Percentiles rank a stretch among this genome's conserved stretches.
Evolutionary conservation across 30 jellyfish, hydroid and myxozoan species (phyloP).

Genomic region (Mastigias papua): DNA sequence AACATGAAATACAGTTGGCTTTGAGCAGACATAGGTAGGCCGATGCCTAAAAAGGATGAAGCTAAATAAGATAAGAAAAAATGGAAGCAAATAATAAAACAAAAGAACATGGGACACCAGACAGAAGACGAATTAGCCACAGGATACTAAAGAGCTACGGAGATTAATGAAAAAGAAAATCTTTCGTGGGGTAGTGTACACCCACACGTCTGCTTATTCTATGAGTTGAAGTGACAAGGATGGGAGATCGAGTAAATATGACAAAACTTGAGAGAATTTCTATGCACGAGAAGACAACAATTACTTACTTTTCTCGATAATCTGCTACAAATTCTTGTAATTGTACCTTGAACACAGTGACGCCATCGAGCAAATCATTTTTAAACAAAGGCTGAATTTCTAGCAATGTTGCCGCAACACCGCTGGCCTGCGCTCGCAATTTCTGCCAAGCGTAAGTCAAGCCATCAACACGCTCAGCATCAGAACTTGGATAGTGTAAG

Average conservation of each 20-base stretch:
- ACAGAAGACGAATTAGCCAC: neutral
- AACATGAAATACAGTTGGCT: no score
- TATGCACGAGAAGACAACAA: neutral
- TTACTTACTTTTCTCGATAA: slow-evolving; percentile 76
- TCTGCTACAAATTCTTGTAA: slow-evolving; percentile 68
- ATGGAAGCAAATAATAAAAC: neutral
- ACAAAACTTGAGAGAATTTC: neutral
- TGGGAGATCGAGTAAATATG: no score
- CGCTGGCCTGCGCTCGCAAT: slow-evolving; percentile 68
- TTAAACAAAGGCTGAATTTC: slow-evolving; percentile 91
- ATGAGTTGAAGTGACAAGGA: no score
- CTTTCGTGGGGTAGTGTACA: no score
- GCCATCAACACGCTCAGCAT: slow-evolving; percentile 87
- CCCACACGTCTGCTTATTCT: no score
- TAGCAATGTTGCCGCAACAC: slow-evolving; percentile 78
- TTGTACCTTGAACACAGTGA: slow-evolving; percentile 68
- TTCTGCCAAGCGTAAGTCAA: slow-evolving; percentile 91
- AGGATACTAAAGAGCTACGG: no score
- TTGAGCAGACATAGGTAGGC: no score
- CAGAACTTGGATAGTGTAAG: slow-evolving; percentile 79
- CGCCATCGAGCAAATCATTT: slow-evolving; percentile 79
- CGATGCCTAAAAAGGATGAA: no score
- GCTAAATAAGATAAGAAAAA: neutral
- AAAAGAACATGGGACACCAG: neutral
- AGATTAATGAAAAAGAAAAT: no score